Evolutionary conservation across 1,140 invertebrate genomes (phyloP).

Genomic region (Caenorhabditis inopinata): DNA sequence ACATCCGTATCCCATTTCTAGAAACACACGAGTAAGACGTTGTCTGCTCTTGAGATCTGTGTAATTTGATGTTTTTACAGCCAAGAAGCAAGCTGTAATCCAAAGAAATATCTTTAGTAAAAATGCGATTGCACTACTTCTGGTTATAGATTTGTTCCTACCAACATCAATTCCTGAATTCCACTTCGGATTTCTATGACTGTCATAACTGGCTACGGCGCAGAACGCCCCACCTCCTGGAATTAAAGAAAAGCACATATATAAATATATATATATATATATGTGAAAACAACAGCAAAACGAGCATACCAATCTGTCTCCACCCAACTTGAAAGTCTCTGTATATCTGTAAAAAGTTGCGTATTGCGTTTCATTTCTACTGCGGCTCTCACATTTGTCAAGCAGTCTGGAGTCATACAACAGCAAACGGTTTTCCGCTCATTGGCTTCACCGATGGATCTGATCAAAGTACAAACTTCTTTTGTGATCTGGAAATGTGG

Average conservation of each 20-base stretch:
- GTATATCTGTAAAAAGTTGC: background rate
- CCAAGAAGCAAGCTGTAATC: background rate
- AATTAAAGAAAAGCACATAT: background rate
- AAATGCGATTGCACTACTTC: too few relatives aligned
- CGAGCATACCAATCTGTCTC: too few relatives aligned
- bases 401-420: background rate
- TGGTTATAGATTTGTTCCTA: too few relatives aligned
- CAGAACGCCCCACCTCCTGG: background rate
- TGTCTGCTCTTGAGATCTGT: background rate
- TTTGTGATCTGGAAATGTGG: background rate
- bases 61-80: background rate
- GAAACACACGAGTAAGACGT: background rate
- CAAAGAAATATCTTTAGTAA: too few relatives aligned
- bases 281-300: too few relatives aligned
- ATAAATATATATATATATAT: too few relatives aligned
- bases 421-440: background rate
- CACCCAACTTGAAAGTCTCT: too few relatives aligned
- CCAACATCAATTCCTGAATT: background rate
- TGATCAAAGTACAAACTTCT: background rate
- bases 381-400: background rate
- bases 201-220: background rate
- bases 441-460: background rate
- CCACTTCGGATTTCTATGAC: background rate
- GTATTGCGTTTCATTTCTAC: too few relatives aligned
- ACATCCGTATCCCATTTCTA: background rate